phyloP scores from a whole-genome alignment of 2,113 vertebrate species.

The Atlantisia rogersi region DNA sequence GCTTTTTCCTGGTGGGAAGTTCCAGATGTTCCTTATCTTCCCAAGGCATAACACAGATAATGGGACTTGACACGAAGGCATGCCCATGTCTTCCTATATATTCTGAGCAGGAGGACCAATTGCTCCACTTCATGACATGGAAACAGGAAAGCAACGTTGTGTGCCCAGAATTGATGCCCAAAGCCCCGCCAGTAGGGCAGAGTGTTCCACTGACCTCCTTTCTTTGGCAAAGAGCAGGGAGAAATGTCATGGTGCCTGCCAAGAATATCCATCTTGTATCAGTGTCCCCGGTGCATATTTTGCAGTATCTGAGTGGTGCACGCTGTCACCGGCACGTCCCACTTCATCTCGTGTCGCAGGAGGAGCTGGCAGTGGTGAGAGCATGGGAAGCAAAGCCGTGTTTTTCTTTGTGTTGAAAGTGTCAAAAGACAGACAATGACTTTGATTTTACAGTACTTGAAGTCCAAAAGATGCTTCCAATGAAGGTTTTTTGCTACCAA shows the following conservation, averaged over 20 bases:
- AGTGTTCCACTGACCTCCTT: background rate
- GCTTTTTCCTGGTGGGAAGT: background rate
- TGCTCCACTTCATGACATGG: background rate
- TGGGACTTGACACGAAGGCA: background rate
- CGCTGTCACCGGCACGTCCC: background rate
- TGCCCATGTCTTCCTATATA: background rate
- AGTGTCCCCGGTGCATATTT: background rate
- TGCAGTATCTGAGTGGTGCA: background rate
- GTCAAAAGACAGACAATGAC: background rate
- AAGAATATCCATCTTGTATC: conserved; percentile 20
- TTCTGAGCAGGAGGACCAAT: background rate
- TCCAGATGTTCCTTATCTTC: background rate
- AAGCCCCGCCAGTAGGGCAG: background rate
- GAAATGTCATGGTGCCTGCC: background rate
- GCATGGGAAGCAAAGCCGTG: background rate
- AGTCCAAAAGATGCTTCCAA: background rate
- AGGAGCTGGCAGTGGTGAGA: background rate
- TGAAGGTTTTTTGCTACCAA: background rate
- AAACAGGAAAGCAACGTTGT: fast-evolving
- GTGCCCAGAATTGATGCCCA: background rate
- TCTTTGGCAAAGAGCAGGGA: background rate
- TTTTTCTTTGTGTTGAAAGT: background rate
- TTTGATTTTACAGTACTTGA: background rate
- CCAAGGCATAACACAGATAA: background rate
- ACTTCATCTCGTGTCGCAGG: background rate